These are phyloP conservation scores for Pogonocherus hispidulus DNA, from an alignment of 2,888 invertebrate species.

Conservation along the genomic window DNA sequence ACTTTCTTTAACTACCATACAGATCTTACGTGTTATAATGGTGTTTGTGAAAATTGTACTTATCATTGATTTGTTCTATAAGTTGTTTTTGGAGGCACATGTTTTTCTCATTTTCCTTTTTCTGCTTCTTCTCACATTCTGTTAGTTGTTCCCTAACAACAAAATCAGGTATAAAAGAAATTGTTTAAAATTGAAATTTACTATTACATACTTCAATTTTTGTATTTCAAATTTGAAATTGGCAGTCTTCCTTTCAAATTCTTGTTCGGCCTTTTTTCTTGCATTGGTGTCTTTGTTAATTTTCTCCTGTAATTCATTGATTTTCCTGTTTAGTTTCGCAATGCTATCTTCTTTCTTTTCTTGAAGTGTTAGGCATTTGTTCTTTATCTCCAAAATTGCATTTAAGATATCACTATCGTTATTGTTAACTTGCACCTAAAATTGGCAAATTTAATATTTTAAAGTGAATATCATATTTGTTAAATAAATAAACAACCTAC, in stretches of 20 bases:
- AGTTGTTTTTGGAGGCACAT: slow-evolving; percentile 29
- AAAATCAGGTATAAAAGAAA: neutral
- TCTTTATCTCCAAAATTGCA: slow-evolving; percentile 13
- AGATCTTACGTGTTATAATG: slow-evolving; percentile 30
- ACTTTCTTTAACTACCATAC: neutral
- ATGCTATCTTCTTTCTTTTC: slow-evolving; percentile 16
- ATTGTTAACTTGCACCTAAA: slow-evolving; percentile 13
- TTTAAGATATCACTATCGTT: slow-evolving; percentile 4
- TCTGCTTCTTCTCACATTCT: slow-evolving; percentile 4
- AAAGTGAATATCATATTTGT: too few relatives aligned
- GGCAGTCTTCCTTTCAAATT: neutral
- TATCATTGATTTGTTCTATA: slow-evolving; percentile 30
- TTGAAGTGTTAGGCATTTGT: slow-evolving; percentile 1
- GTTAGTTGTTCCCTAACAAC: neutral
- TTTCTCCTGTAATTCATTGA: slow-evolving; percentile 12
- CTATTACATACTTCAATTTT: slow-evolving; percentile 4
- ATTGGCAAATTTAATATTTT: too few relatives aligned
- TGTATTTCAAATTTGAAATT: slow-evolving; percentile 8
- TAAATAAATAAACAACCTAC: too few relatives aligned
- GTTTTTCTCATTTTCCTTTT: slow-evolving; percentile 17
- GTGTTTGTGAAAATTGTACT: slow-evolving; percentile 26
- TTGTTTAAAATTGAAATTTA: neutral
- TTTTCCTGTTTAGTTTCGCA: slow-evolving; percentile 11
- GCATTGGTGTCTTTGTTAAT: neutral
- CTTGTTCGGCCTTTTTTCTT: neutral